phyloP scores from a whole-genome alignment of 2,888 invertebrate species.

The Cephus runcator region DNA sequence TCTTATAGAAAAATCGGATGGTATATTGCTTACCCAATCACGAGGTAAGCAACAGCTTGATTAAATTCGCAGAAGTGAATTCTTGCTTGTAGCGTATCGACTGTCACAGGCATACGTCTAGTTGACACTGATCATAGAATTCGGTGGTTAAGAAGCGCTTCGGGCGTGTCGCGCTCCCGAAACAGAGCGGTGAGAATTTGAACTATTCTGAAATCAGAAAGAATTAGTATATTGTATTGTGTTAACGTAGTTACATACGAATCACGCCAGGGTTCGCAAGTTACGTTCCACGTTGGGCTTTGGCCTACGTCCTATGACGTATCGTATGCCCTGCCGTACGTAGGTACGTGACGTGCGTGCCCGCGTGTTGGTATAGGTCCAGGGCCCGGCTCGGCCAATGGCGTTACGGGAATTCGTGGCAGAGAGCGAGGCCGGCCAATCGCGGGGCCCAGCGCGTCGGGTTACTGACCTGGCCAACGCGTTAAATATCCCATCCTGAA shows the following conservation, averaged over 20 bases:
- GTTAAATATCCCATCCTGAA: conserved; percentile 66
- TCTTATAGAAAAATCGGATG: background rate
- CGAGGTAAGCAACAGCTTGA: background rate
- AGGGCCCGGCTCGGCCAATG: conserved; percentile 64
- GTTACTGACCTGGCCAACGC: conserved; percentile 64
- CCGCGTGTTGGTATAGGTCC: conserved; percentile 62
- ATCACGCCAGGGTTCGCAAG: conserved; percentile 10
- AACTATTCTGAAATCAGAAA: background rate
- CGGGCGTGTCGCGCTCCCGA: background rate
- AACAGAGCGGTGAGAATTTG: background rate
- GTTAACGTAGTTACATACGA: background rate
- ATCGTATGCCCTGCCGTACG: conserved; percentile 42
- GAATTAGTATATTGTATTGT: background rate
- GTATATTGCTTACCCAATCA: background rate
- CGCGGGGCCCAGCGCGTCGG: conserved; percentile 54
- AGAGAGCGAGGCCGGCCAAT: conserved; percentile 58
- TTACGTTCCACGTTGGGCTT: conserved; percentile 4
- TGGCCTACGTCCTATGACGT: conserved; percentile 35
- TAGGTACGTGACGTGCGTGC: conserved; percentile 34
- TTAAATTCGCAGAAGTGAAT: background rate
- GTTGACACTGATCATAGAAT: background rate
- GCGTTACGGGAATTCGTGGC: conserved; percentile 60
- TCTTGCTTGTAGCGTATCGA: background rate
- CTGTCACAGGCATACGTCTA: background rate
- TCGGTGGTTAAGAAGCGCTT: background rate